phyloP scores from a whole-genome alignment of 1,140 invertebrate species.

The Doryteuthis pealeii region DNA sequence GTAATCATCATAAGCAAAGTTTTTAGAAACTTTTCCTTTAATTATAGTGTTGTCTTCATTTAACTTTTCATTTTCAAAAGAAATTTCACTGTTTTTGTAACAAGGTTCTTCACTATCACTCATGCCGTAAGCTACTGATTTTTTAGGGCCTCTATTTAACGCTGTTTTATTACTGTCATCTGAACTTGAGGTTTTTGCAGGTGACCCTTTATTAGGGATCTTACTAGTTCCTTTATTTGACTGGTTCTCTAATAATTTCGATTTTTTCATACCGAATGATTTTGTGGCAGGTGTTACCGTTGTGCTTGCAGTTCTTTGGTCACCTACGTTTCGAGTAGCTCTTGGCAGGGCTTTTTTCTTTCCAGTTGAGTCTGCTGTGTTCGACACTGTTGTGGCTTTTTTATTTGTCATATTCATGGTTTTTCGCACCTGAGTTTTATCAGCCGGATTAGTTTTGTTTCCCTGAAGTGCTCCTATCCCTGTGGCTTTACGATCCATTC shows the following conservation, averaged over 20 bases:
- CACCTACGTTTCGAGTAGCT: not conserved
- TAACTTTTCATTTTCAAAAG: not conserved
- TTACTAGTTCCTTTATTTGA: not conserved
- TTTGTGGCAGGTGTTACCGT: not conserved
- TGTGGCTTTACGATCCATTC: no score
- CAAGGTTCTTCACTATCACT: no score
- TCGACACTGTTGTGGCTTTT: not conserved
- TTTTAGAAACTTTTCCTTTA: not conserved
- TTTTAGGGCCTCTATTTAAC: not conserved
- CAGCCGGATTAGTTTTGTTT: not conserved
- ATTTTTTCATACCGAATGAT: not conserved
- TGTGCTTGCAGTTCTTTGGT: not conserved
- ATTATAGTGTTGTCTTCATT: not conserved
- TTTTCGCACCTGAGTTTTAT: not conserved
- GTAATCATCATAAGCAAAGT: slow-evolving; percentile 2
- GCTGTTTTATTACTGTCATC: not conserved
- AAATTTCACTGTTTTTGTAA: no score
- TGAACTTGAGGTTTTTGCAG: not conserved
- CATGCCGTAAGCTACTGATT: no score
- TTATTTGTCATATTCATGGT: not conserved
- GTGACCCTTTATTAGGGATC: not conserved
- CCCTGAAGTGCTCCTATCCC: not conserved
- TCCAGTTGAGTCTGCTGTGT: no score
- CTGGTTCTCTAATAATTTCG: not conserved
- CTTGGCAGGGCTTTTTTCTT: not conserved